These are phyloP conservation scores for Neodiprion virginianus DNA, from an alignment of 1,140 invertebrate species.

Conservation along the genomic window DNA sequence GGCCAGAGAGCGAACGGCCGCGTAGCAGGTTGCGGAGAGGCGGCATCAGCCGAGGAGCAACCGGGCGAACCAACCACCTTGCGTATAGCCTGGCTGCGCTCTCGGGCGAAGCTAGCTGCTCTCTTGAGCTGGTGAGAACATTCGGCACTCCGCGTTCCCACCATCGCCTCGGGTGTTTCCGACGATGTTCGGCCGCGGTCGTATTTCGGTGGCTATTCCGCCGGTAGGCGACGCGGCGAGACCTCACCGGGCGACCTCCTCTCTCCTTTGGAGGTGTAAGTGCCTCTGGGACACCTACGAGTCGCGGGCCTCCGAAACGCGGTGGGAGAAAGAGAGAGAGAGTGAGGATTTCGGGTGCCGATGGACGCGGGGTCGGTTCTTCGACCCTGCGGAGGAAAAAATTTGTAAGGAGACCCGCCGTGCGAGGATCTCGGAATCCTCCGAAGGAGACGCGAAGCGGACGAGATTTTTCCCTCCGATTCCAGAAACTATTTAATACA, in stretches of 20 bases:
- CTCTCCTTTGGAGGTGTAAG: neutral
- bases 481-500: neutral
- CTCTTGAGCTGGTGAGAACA: constrained; percentile 58
- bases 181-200: constrained; percentile 45
- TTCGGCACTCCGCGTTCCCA: constrained; percentile 59
- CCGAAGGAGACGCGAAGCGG: neutral
- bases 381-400: too few species aligned
- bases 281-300: neutral
- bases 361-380: too few species aligned
- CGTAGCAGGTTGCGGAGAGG: neutral
- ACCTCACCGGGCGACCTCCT: constrained; percentile 23
- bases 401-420: too few species aligned
- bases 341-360: too few species aligned
- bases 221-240: constrained; percentile 26
- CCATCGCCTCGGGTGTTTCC: constrained; percentile 57
- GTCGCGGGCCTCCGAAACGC: too few species aligned
- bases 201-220: constrained; percentile 29
- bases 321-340: too few species aligned
- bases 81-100: constrained; percentile 36
- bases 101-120: constrained; percentile 33
- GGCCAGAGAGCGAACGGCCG: too few species aligned
- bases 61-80: neutral
- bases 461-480: neutral
- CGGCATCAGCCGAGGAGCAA: neutral
- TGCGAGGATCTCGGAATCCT: neutral